These are phyloP conservation scores for Synchiropus splendidus DNA, from an alignment of 2,113 vertebrate genomes.

Conservation along the genomic window DNA sequence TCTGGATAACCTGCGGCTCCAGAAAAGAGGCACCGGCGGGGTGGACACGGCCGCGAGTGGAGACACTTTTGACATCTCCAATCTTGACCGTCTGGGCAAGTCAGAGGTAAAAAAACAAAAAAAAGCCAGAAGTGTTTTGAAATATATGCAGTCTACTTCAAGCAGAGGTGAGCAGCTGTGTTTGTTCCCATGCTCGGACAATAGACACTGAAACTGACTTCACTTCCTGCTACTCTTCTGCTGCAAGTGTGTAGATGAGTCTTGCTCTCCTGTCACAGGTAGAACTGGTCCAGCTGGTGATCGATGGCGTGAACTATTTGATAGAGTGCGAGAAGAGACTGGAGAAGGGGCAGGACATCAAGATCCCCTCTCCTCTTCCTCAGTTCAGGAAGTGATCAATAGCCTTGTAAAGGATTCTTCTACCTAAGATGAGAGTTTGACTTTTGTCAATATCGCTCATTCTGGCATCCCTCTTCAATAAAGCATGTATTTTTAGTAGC, in stretches of 20 bases:
- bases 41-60: conserved; percentile 90
- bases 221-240: no score
- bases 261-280: conserved; percentile 62
- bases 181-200: no score
- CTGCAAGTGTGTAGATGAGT: no score
- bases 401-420: no score
- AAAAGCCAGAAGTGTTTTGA: no score
- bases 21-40: conserved; percentile 90
- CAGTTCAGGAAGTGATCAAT: conserved; percentile 58
- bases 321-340: conserved; percentile 89
- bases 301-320: conserved; percentile 91
- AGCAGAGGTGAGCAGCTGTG: no score
- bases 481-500: no score
- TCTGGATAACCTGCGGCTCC: conserved; percentile 85
- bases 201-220: no score
- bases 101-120: conserved; percentile 65
- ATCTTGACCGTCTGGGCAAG: conserved; percentile 90
- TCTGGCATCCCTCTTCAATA: no score
- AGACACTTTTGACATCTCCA: conserved; percentile 85
- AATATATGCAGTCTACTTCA: no score
- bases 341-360: conserved; percentile 91
- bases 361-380: conserved; percentile 73
- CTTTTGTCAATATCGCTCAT: no score
- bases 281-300: conserved; percentile 87
- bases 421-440: no score